Base-by-base conservation (phyloP, 2,888 invertebrate species). In the Aphidius colemani region DNA sequence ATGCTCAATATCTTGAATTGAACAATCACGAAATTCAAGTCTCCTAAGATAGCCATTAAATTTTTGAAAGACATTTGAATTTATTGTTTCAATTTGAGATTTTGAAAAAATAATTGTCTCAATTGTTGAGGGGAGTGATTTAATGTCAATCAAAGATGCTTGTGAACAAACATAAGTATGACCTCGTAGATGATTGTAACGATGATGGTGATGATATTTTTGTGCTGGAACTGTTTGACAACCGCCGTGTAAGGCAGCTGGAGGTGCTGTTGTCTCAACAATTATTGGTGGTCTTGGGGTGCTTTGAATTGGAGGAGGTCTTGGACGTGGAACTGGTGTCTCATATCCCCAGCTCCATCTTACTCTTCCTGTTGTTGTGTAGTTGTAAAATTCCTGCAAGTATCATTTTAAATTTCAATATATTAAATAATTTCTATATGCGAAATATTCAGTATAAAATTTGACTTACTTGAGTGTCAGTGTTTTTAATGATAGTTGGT, bases 21-120 rank as follows among this genome's bases (percentile, higher is more conserved):
- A 67, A 39, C 76, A 78, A 40, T 75, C 73, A 7, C 63, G 69
- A 6, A 78, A 53, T 11, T 75, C 76, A 0, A 78, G 68, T 40
- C 63, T 66, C 18, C 66, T 70, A 7, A 78, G 50, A 57, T 70
- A 71, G 44, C 71, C 69, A 8, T 73, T 66, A 51, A 78, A 78
- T 44, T 73, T 74, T 0, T 59, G 55, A n/a, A 78, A 76, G 2
- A 67, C 56, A 13, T 69, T 66, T 10, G 63, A 58, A 1, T 69
- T 70, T 10, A 78, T 66, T 1, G 59, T 71, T 6, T 66, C 64
- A 7, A 78, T 67, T 6, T 67, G 65, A n/a, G 78, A 75, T 1
- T 69, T 59, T 0, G 70, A 65, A 10, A 75, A 70, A 41, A 69
- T 70, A 10, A 78, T 73, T 0, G 66, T 69, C 2, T 69, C 70